These are phyloP conservation scores for Takifugu ocellatus DNA, from an alignment of 2,797 vertebrate genomes.

Conservation along the genomic window DNA sequence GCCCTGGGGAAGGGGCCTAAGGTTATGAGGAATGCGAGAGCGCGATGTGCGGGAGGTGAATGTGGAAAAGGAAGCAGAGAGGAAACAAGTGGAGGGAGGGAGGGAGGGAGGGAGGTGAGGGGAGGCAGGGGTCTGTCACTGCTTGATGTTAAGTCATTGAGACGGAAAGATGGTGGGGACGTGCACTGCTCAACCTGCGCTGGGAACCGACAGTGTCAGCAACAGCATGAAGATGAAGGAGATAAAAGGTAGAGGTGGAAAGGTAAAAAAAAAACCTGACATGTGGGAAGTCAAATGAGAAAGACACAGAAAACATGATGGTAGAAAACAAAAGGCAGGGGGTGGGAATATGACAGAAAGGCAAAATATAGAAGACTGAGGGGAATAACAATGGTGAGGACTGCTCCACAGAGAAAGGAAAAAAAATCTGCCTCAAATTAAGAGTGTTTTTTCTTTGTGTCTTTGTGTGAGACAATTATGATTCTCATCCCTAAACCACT, in stretches of 20 bases:
- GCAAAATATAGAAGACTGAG: constrained; percentile 32
- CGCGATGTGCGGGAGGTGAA: constrained; percentile 5
- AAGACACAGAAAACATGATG: constrained; percentile 49
- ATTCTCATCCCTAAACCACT: constrained; percentile 19
- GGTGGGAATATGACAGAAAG: constrained; percentile 31
- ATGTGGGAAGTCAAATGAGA: constrained; percentile 49
- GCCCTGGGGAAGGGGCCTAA: constrained; percentile 65
- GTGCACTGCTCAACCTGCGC: constrained; percentile 68
- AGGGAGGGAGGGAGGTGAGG: constrained; percentile 24
- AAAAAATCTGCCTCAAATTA: constrained; percentile 12
- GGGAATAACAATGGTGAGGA: constrained; percentile 25
- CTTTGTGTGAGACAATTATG: constrained; percentile 34
- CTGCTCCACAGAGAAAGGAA: not conserved
- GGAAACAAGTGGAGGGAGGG: constrained; percentile 26
- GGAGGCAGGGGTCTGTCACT: constrained; percentile 38
- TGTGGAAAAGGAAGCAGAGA: constrained; percentile 26
- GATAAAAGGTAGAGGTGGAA: constrained; percentile 53
- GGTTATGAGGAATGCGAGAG: constrained; percentile 51
- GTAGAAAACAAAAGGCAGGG: constrained; percentile 27
- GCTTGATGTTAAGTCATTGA: constrained; percentile 75
- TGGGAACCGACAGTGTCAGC: constrained; percentile 46
- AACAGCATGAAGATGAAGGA: constrained; percentile 47
- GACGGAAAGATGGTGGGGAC: constrained; percentile 62
- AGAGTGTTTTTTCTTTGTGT: constrained; percentile 4
- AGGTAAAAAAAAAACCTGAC: constrained; percentile 26